Base-by-base conservation (phyloP, 2,113 vertebrate species). In the Xenopus laevis region DNA sequence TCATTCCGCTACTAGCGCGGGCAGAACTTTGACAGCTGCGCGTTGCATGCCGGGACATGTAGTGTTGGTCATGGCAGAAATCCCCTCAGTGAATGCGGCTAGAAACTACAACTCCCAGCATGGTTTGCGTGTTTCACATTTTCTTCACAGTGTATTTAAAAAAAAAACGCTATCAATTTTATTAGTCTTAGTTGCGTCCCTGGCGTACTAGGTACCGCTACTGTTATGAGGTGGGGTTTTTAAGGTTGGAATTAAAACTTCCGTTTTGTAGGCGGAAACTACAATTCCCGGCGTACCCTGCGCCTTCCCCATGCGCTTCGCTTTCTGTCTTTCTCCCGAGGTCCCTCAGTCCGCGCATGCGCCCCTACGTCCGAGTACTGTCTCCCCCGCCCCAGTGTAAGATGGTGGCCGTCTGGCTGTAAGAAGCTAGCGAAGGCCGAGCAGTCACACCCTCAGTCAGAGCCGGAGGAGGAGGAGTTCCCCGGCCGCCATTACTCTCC, bases 391-490 rank as follows among this genome's bases (percentile, higher is more conserved):
- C 21, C 58, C 57, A 68, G 68, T 75, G 73, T 75, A 75, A 75
- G 73, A 75, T 75, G 73, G 73, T 68, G 65, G 73, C 73, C 73
- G 73, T 75, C 65, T 68, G 73, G 57, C 59, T 18, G 65, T 75
- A 65, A 68, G 67, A 23, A 75, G 30, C 65, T 21, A 60, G 57
- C 23, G 58, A 18, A 63, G 65, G 65, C 40, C 46, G 59, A 76
- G 59, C 65, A 61, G 65, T 55, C 52, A 68, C 65, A 68, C 57
- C 27, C 33, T 44, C 27, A 53, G 13, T 23, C 16, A 68, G 33
- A 44, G 65, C 57, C 57, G 60, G 23, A 71, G 59, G 59, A 75
- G 65, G 65, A 75, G 66, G 73, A 76, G 73, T 44, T 13, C 61
- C 70, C 53, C 21, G 72, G 40, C 63, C 72, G 72, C 66, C 73